phyloP scores from a whole-genome alignment of 1,140 invertebrate species.

The Trissolcus basalis region DNA sequence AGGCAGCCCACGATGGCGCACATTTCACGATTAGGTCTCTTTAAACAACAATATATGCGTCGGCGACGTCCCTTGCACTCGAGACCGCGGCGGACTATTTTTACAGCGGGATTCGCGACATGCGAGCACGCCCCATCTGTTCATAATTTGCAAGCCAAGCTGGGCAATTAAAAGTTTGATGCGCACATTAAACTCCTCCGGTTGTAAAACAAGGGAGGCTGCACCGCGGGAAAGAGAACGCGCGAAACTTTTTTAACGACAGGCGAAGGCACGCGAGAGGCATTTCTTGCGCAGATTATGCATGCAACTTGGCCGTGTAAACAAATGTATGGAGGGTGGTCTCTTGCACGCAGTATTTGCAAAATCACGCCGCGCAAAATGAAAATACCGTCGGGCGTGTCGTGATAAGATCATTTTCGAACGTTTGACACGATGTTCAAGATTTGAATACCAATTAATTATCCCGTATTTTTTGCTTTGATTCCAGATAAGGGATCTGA shows the following conservation, averaged over 20 bases:
- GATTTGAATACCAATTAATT: too few species aligned
- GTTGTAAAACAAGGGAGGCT: conserved; percentile 69
- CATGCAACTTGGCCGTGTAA: conserved; percentile 16
- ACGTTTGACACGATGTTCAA: conserved; percentile 4
- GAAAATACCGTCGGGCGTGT: conserved; percentile 2
- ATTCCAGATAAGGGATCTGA: too few species aligned
- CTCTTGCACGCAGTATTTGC: conserved; percentile 19
- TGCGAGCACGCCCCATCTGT: conserved; percentile 69
- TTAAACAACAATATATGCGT: conserved; percentile 39
- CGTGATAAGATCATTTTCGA: conserved; percentile 6
- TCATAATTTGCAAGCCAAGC: conserved; percentile 73
- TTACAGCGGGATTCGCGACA: conserved; percentile 61
- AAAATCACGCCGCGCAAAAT: conserved; percentile 8
- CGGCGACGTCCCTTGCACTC: conserved; percentile 30
- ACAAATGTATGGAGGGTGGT: conserved; percentile 21
- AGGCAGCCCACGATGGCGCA: conserved; percentile 5
- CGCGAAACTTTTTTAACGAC: conserved; percentile 39
- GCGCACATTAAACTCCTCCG: conserved; percentile 73
- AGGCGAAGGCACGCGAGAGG: conserved; percentile 13
- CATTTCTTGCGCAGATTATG: conserved; percentile 31
- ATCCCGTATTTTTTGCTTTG: too few species aligned
- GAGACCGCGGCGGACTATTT: conserved; percentile 54
- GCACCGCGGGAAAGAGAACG: conserved; percentile 26
- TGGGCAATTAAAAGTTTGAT: conserved; percentile 75
- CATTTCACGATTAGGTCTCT: conserved; percentile 10